phyloP scores from a whole-genome alignment of 2,113 vertebrate species.

The Callithrix jacchus region DNA sequence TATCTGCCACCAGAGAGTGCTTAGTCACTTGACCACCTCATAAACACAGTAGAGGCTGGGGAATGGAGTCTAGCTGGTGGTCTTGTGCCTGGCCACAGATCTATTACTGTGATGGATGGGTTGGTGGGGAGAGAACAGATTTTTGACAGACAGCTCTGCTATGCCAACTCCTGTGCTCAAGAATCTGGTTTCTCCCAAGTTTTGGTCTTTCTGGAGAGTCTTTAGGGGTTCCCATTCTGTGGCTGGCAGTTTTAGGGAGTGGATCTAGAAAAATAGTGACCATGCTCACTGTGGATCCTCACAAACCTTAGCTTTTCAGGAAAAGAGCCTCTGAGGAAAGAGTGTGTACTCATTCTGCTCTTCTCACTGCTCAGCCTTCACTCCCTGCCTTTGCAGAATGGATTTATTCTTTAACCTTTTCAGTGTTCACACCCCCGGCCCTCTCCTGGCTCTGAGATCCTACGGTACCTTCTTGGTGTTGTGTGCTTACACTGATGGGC shows the following conservation, averaged over 20 bases:
- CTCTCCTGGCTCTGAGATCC: not conserved
- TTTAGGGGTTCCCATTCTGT: not conserved
- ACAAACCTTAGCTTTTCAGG: not conserved
- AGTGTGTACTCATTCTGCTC: fast-evolving
- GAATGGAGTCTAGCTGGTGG: not conserved
- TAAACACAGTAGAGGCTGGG: not conserved
- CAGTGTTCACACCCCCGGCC: not conserved
- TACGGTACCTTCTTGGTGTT: fast-evolving
- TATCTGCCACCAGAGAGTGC: not conserved
- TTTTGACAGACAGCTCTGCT: not conserved
- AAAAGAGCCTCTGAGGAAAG: not conserved
- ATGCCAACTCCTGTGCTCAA: no score
- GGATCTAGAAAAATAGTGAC: not conserved
- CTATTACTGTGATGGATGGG: not conserved
- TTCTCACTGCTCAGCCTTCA: not conserved
- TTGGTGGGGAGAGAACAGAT: not conserved
- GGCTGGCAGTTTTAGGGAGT: not conserved
- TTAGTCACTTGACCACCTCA: not conserved
- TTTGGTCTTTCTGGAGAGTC: not conserved
- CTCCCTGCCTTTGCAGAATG: not conserved
- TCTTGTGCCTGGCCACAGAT: not conserved
- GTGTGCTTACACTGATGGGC: fast-evolving
- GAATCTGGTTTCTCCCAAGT: not conserved
- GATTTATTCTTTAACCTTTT: not conserved
- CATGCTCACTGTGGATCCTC: not conserved